Evolutionary conservation across 2,888 invertebrate genomes (phyloP).

Genomic region (Thelaira solivaga): DNA sequence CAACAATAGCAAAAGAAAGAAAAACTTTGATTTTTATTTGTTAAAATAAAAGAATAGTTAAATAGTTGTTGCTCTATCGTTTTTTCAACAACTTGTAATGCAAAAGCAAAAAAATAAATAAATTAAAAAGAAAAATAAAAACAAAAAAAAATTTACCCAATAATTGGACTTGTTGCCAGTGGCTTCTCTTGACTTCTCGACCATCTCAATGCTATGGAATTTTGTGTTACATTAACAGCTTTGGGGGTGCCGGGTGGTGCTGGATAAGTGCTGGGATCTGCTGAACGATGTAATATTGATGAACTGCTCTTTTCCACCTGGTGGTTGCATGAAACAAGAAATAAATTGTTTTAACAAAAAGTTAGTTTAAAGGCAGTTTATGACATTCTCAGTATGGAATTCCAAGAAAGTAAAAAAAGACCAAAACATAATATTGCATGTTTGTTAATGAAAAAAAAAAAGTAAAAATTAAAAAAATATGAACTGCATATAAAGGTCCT

Average conservation of each 20-base stretch:
- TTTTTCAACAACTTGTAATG: not conserved
- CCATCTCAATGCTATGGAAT: constrained; percentile 82
- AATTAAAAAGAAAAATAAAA: not conserved
- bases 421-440: constrained; percentile 34
- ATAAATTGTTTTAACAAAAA: constrained; percentile 13
- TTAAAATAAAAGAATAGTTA: constrained; percentile 1
- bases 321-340: constrained; percentile 29
- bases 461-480: no score
- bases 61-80: not conserved
- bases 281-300: constrained; percentile 83
- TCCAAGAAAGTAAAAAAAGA: not conserved
- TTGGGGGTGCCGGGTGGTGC: constrained; percentile 85
- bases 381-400: constrained; percentile 22
- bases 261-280: constrained; percentile 84
- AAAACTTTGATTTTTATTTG: not conserved
- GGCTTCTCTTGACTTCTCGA: constrained; percentile 79
- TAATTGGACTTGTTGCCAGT: constrained; percentile 76
- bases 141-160: constrained; percentile 73
- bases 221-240: constrained; percentile 83
- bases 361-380: constrained; percentile 43
- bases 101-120: no score
- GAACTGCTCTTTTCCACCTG: constrained; percentile 77
- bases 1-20: not conserved
- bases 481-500: constrained; percentile 1
- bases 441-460: constrained; percentile 8